Conservation (phyloP, 2,888 invertebrate species). For the Pterostichus madidus region DNA sequence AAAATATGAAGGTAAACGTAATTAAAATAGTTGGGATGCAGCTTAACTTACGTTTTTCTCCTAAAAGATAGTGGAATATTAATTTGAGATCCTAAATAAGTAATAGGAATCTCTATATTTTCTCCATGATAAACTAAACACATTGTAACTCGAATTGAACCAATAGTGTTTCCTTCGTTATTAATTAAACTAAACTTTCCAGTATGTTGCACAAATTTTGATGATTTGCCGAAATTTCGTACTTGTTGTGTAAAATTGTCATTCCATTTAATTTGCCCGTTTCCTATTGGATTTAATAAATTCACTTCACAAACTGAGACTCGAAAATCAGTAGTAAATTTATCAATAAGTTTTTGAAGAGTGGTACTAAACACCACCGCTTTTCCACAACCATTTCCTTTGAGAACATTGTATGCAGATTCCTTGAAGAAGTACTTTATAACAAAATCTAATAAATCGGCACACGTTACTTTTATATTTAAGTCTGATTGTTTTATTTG, state of each 20-base stretch:
- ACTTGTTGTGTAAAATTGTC: not conserved
- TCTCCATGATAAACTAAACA: constrained; percentile 14
- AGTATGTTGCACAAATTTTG: not conserved
- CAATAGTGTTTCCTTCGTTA: not conserved
- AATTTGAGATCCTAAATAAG: not conserved
- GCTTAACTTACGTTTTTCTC: not conserved
- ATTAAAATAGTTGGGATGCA: not conserved
- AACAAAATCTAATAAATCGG: not conserved
- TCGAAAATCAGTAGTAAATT: not conserved
- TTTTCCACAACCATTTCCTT: too few species aligned
- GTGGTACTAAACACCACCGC: too few species aligned
- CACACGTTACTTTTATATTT: not conserved
- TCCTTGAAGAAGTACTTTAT: not conserved
- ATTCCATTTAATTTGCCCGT: not conserved
- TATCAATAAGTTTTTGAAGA: too few species aligned
- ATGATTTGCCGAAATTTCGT: not conserved
- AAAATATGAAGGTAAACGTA: too few species aligned
- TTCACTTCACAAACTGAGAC: not conserved
- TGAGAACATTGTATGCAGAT: not conserved
- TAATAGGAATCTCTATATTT: constrained; percentile 13
- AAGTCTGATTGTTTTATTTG: not conserved
- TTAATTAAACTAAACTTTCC: not conserved
- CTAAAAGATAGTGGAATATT: constrained; percentile 14
- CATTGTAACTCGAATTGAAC: not conserved
- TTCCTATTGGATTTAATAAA: not conserved